A percentile compares a stretch with the other conserved stretches of the same genome.
These are phyloP conservation scores for Agapornis canus DNA, from an alignment of 2,797 vertebrate genomes.

Conservation along the genomic window DNA sequence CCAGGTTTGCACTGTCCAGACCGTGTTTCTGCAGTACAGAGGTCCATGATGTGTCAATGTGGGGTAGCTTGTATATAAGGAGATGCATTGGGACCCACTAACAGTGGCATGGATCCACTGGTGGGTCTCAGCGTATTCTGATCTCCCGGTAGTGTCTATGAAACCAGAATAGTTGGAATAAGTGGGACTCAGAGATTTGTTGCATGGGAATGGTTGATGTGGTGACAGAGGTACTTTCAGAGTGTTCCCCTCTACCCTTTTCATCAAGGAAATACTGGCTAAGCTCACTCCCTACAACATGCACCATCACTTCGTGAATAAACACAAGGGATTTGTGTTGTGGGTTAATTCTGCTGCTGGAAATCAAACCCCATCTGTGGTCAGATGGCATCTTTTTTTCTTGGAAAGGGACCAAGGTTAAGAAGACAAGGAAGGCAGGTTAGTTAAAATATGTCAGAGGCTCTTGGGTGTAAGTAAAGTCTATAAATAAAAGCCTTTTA, in stretches of 20 bases:
- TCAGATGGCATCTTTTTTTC: conserved; percentile 57
- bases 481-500: conserved; percentile 62
- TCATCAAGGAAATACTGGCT: neutral
- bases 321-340: conserved; percentile 30
- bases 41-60: neutral
- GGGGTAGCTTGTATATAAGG: neutral
- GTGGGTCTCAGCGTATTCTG: neutral
- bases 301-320: neutral
- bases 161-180: neutral
- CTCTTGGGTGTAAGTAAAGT: conserved; percentile 35
- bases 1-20: neutral
- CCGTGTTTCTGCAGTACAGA: neutral
- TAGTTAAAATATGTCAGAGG: conserved; percentile 51
- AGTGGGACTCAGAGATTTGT: neutral
- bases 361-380: neutral
- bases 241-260: neutral
- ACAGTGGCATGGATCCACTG: neutral
- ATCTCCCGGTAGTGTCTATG: neutral
- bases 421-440: conserved; percentile 59
- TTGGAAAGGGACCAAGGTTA: conserved; percentile 60
- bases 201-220: neutral
- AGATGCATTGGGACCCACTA: neutral
- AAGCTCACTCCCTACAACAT: neutral
- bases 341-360: conserved; percentile 39
- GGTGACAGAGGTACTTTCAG: neutral